phyloP scores from a whole-genome alignment of 2,888 invertebrate genomes.

The Eupithecia insigniata region DNA sequence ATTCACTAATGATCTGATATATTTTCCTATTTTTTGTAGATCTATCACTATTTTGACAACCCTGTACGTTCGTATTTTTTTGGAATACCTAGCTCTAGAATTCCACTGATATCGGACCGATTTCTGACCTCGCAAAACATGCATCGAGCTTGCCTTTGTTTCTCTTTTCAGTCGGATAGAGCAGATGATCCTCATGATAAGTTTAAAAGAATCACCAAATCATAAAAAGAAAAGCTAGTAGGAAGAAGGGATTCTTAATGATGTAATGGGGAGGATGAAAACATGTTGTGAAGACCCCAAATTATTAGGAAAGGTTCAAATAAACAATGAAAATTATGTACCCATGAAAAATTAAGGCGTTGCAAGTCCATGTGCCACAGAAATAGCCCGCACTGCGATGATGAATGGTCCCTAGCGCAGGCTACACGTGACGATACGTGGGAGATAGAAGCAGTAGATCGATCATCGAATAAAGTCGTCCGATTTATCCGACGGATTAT shows the following conservation, averaged over 20 bases:
- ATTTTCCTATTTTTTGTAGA: neutral
- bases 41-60: neutral
- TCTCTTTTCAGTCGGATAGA: neutral
- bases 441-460: constrained; percentile 71
- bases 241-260: too few relatives aligned
- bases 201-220: neutral
- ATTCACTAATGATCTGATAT: too few relatives aligned
- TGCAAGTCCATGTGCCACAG: constrained; percentile 16
- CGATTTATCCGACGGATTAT: constrained; percentile 67
- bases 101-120: neutral
- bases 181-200: neutral
- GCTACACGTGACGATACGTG: constrained; percentile 70
- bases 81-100: too few relatives aligned
- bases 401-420: constrained; percentile 47
- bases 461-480: constrained; percentile 77
- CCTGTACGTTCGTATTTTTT: too few relatives aligned
- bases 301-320: neutral
- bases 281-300: neutral
- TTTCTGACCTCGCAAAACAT: neutral
- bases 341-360: neutral
- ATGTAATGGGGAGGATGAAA: neutral
- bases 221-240: too few relatives aligned
- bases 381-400: constrained; percentile 40
- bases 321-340: neutral
- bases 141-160: neutral